phyloP scores from a whole-genome alignment of 2,888 invertebrate genomes.

The Chromoteleia sp. region DNA sequence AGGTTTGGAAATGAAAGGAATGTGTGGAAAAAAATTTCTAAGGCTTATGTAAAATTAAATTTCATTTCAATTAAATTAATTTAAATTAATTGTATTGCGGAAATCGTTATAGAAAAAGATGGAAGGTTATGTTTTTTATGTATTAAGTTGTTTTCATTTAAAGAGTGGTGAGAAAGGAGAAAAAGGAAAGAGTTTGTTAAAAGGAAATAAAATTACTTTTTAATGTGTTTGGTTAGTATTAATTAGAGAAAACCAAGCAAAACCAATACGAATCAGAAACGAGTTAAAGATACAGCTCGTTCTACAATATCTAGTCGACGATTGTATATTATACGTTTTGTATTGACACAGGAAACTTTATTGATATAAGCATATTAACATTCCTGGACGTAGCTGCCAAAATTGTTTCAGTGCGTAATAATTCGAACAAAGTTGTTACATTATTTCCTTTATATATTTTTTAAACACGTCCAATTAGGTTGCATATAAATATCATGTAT shows the following conservation, averaged over 20 bases:
- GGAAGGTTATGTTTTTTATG: no score
- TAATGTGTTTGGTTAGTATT: slow-evolving; percentile 11
- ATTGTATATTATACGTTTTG: not conserved
- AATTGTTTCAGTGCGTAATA: slow-evolving; percentile 9
- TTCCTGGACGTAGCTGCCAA: slow-evolving; percentile 24
- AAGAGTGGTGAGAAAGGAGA: no score
- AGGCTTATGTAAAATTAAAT: no score
- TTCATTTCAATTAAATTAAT: no score
- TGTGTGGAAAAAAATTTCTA: no score
- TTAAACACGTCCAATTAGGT: no score
- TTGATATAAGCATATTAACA: slow-evolving; percentile 36
- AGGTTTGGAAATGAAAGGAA: no score
- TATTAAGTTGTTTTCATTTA: no score
- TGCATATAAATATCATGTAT: no score
- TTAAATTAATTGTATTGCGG: no score
- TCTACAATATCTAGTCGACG: slow-evolving; percentile 12
- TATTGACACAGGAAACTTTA: slow-evolving; percentile 34
- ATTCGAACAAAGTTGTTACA: slow-evolving; percentile 1
- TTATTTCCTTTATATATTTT: not conserved
- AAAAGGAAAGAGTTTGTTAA: no score
- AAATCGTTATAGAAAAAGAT: no score
- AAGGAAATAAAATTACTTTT: slow-evolving; percentile 21
- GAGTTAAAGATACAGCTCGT: not conserved
- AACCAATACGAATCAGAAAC: slow-evolving; percentile 15
- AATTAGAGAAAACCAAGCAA: slow-evolving; percentile 7